phyloP scores from a whole-genome alignment of 2,797 vertebrate species.

The Smutsia gigantea region DNA sequence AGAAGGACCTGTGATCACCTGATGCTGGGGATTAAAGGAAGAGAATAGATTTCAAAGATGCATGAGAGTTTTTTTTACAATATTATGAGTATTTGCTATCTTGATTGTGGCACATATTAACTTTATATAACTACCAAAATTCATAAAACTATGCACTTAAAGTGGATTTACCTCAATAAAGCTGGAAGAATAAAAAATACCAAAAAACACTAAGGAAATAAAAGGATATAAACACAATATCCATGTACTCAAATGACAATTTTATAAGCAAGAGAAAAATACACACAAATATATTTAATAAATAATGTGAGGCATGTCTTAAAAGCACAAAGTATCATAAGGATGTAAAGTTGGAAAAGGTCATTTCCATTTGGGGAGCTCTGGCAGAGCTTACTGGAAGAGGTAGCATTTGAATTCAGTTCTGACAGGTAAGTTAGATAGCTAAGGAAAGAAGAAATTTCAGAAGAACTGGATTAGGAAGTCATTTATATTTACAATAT shows the following conservation, averaged over 20 bases:
- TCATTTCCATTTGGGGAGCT: not conserved
- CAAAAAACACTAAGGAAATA: not conserved
- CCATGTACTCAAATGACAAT: not conserved
- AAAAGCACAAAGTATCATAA: not conserved
- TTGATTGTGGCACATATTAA: not conserved
- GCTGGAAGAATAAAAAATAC: not conserved
- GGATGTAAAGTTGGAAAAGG: not conserved
- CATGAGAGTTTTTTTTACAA: not conserved
- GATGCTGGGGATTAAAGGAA: not conserved
- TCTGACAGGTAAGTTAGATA: not conserved
- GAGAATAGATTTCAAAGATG: not conserved
- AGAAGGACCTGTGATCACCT: not conserved
- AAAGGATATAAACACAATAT: not conserved
- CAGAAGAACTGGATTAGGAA: not conserved
- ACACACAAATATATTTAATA: not conserved
- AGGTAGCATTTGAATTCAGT: not conserved
- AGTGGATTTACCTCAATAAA: not conserved
- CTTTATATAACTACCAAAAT: not conserved
- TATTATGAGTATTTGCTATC: not conserved
- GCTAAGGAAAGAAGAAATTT: not conserved
- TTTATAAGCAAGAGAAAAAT: not conserved
- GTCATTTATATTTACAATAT: not conserved
- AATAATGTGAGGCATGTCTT: not conserved
- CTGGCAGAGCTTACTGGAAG: not conserved
- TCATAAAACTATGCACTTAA: not conserved